Evolutionary conservation across 2,113 vertebrate genomes (phyloP).

Genomic region (Poecile atricapillus): DNA sequence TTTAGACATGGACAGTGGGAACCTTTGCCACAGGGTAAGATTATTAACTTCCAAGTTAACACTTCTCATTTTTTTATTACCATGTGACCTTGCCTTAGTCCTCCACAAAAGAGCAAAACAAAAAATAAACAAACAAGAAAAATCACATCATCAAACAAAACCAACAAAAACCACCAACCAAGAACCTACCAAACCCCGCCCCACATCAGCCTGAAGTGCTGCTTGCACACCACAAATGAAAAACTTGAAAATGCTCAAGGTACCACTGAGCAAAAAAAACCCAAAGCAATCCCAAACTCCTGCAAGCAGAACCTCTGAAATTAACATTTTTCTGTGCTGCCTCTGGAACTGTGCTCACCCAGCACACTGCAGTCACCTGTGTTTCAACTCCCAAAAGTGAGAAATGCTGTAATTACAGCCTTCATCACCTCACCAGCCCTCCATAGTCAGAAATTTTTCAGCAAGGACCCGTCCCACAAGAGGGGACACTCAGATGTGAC

Average conservation of each 20-base stretch:
- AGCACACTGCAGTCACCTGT: background rate
- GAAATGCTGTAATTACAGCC: background rate
- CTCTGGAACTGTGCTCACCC: background rate
- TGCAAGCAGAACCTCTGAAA: background rate
- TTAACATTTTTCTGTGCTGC: background rate
- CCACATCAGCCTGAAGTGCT: background rate
- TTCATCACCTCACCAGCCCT: background rate
- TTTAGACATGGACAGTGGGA: background rate
- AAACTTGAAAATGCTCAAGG: background rate
- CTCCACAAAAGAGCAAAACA: background rate
- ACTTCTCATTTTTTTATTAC: background rate
- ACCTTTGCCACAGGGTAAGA: rapidly evolving
- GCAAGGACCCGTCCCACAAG: background rate
- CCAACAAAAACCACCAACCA: background rate
- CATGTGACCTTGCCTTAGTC: background rate
- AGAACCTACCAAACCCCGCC: background rate
- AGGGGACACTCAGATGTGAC: background rate
- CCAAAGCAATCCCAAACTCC: background rate
- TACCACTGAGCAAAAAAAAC: background rate
- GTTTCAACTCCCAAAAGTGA: background rate
- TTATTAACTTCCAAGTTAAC: background rate
- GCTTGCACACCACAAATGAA: background rate
- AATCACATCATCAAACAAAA: background rate
- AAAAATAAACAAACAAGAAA: background rate
- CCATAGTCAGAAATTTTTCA: background rate